Evolutionary conservation across 2,797 vertebrate genomes (phyloP).

Genomic region (Pyrocephalus nanus): DNA sequence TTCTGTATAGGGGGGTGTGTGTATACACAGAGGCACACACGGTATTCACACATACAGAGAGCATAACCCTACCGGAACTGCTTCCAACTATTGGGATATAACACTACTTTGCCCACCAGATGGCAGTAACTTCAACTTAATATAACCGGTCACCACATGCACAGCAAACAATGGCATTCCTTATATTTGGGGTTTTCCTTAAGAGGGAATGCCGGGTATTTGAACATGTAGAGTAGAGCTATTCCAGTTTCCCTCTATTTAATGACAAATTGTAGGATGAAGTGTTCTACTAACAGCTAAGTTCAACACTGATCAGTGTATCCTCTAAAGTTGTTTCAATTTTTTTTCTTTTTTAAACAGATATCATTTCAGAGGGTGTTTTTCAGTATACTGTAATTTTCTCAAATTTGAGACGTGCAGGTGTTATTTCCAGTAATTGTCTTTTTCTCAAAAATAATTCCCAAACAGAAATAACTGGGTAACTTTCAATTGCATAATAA

Average conservation of each 20-base stretch:
- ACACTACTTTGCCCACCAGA: conserved; percentile 73
- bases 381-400: background rate
- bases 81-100: background rate
- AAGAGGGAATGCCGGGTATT: background rate
- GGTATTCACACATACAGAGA: background rate
- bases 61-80: background rate
- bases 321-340: background rate
- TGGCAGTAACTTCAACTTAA: conserved; percentile 79
- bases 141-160: conserved; percentile 36
- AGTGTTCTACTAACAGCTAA: background rate
- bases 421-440: background rate
- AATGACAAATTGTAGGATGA: conserved; percentile 9
- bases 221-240: conserved; percentile 13
- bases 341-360: background rate
- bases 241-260: conserved; percentile 5
- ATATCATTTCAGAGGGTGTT: background rate
- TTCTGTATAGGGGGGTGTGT: background rate
- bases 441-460: background rate
- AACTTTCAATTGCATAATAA: background rate
- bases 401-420: background rate
- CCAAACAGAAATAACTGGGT: background rate
- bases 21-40: background rate
- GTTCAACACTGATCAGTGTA: background rate
- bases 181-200: conserved; percentile 8
- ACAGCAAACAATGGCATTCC: conserved; percentile 61